phyloP scores from a whole-genome alignment of 2,113 vertebrate species.

The Vanacampus margaritifer region DNA sequence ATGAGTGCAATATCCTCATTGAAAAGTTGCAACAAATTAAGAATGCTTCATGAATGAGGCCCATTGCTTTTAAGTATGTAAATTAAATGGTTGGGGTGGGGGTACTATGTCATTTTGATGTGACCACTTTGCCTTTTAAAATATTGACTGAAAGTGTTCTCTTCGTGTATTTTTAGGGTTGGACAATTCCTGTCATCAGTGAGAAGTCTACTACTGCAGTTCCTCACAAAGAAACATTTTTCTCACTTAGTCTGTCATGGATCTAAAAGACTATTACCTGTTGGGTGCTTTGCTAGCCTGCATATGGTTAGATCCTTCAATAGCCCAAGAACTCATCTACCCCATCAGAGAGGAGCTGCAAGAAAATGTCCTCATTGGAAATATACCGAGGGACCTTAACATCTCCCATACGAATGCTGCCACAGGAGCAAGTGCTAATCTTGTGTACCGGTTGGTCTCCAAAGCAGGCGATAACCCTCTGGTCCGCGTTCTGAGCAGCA shows the following conservation, averaged over 20 bases:
- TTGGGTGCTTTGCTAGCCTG: slow-evolving; percentile 91
- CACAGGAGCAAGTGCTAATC: slow-evolving; percentile 89
- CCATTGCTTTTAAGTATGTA: not conserved
- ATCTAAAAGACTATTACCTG: slow-evolving; percentile 99
- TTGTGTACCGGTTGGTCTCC: slow-evolving; percentile 97
- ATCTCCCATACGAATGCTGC: slow-evolving; percentile 95
- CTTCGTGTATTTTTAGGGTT: slow-evolving; percentile 84
- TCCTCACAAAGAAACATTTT: slow-evolving; percentile 71
- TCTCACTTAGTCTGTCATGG: slow-evolving; percentile 84
- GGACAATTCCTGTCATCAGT: slow-evolving; percentile 79
- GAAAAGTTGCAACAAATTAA: not conserved
- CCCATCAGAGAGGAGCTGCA: slow-evolving; percentile 97
- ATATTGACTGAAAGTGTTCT: slow-evolving; percentile 58
- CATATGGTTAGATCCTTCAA: slow-evolving; percentile 92
- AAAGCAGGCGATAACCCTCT: slow-evolving; percentile 96
- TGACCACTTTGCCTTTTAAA: slow-evolving; percentile 32
- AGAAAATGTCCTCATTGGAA: slow-evolving; percentile 98
- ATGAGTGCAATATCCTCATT: not conserved
- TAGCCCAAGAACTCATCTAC: slow-evolving; percentile 98
- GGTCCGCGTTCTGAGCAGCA: slow-evolving; percentile 93
- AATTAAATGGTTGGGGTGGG: not conserved
- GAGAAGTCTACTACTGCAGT: slow-evolving; percentile 73
- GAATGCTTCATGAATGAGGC: not conserved
- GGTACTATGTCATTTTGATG: slow-evolving; percentile 6
- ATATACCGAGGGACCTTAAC: slow-evolving; percentile 99